Base-by-base conservation (phyloP, 2,113 vertebrate genomes). In the Synodontis membranacea region DNA sequence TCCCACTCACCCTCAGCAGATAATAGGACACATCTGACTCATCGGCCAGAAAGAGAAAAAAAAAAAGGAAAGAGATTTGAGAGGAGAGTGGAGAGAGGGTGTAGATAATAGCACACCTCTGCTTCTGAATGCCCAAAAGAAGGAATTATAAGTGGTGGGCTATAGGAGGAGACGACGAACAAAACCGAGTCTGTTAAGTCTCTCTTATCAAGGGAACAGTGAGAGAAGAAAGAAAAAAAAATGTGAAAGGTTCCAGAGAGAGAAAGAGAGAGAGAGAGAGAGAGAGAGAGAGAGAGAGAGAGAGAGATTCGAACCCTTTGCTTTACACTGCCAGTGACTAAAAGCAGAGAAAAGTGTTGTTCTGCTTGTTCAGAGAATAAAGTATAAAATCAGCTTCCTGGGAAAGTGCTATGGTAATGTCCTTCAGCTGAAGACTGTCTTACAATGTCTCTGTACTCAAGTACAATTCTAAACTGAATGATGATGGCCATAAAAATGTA, bases 1-100 rank as follows among this genome's bases (percentile, higher is more conserved):
- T 86, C 85, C 80, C 85, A 60, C 85, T 70, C 85, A 72, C 78
- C 64, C 85, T 80, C 64, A 3, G 50, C 52, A 34, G 85, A 86
- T 86, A 86, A 86, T 86, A 82, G 85, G 85, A 82, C 85, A 82
- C 80, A 81, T 86, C 85, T 86, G 85, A 86, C 68, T 82, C 68
- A 82, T 72, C 80, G 25, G 54, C 50, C 28, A 50, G 54, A 28
- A 74, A 72, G 42, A 31, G 8, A 6, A 31, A 66, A 81, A 66
- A 48, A 74, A 80, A 85, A 70, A 31, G 34, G 37, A 42, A 86
- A 39, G 85, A 46, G 52, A 37, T 86, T 82, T n/a, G 58, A 86
- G 54, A n/a, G 50, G 50, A 74, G 80, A 74, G 56, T 84, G 60
- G 75, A 31, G 44, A 50, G 82, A 66, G 60, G 23, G 46, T 28